These are phyloP conservation scores for Tachypleus tridentatus DNA, from an alignment of 1,140 invertebrate species.

Conservation along the genomic window DNA sequence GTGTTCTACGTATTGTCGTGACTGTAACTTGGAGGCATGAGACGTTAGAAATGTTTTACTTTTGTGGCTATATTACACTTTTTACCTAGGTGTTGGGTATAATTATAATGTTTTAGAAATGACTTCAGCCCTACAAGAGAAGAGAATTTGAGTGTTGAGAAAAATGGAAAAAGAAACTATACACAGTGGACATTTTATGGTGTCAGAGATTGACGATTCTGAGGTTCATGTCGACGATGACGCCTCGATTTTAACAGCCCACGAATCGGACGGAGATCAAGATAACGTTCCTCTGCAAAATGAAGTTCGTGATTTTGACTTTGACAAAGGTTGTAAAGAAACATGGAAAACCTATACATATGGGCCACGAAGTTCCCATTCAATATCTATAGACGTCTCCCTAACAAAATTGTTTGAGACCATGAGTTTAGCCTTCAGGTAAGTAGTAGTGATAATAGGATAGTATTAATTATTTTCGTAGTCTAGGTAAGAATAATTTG, in stretches of 20 bases:
- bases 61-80: too few relatives aligned
- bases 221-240: slow-evolving; percentile 73
- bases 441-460: slow-evolving; percentile 28
- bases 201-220: slow-evolving; percentile 81
- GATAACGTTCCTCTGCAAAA: slow-evolving; percentile 19
- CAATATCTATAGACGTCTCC: slow-evolving; percentile 79
- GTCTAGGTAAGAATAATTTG: too few relatives aligned
- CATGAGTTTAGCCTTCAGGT: slow-evolving; percentile 95
- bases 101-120: too few relatives aligned
- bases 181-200: slow-evolving; percentile 97
- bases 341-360: slow-evolving; percentile 36
- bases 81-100: too few relatives aligned
- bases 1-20: too few relatives aligned
- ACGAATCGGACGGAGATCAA: slow-evolving; percentile 17
- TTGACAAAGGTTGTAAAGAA: slow-evolving; percentile 37
- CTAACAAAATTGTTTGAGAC: slow-evolving; percentile 90
- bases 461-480: too few relatives aligned
- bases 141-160: too few relatives aligned
- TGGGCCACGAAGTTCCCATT: slow-evolving; percentile 31
- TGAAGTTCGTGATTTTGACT: slow-evolving; percentile 26
- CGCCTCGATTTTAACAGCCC: slow-evolving; percentile 58
- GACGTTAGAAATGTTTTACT: too few relatives aligned
- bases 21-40: too few relatives aligned
- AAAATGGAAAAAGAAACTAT: slow-evolving; percentile 51
- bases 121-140: too few relatives aligned